Evolutionary conservation across 2,113 vertebrate species (phyloP).

Genomic region (Colius striatus): DNA sequence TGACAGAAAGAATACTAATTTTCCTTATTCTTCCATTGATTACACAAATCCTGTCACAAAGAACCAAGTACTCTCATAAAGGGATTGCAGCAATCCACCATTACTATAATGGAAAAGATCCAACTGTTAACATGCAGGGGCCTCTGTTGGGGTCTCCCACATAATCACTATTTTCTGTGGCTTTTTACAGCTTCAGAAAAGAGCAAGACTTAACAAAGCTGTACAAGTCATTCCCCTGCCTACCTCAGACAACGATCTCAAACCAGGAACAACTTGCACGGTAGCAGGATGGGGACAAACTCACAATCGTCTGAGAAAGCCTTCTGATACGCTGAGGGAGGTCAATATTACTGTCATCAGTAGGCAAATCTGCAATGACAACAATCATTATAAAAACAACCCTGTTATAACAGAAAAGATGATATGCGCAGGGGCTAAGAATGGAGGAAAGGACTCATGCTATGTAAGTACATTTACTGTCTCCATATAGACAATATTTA

Average conservation of each 20-base stretch:
- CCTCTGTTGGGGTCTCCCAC: not conserved
- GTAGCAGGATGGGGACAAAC: conserved; percentile 74
- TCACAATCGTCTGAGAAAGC: accelerated
- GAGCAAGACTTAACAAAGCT: conserved; percentile 44
- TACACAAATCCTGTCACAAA: not conserved
- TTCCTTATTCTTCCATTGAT: not conserved
- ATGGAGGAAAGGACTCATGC: conserved; percentile 64
- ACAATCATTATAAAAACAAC: not conserved
- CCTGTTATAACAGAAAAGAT: conserved; percentile 69
- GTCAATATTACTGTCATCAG: conserved; percentile 74
- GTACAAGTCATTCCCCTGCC: conserved; percentile 60
- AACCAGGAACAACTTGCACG: conserved; percentile 50
- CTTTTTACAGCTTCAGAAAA: conserved; percentile 58
- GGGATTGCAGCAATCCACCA: not conserved
- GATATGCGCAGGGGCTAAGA: conserved; percentile 71
- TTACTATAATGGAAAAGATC: not conserved
- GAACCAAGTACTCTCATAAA: not conserved
- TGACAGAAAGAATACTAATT: not conserved
- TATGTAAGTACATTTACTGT: conserved; percentile 52
- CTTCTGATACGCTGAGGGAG: conserved; percentile 54
- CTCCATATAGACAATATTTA: not conserved
- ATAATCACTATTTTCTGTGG: not conserved
- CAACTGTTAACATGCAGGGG: not conserved
- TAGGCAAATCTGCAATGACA: conserved; percentile 66
- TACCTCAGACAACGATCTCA: not conserved